Conservation (phyloP, 2,888 invertebrate species). For the Tetrapedia diversipes region DNA sequence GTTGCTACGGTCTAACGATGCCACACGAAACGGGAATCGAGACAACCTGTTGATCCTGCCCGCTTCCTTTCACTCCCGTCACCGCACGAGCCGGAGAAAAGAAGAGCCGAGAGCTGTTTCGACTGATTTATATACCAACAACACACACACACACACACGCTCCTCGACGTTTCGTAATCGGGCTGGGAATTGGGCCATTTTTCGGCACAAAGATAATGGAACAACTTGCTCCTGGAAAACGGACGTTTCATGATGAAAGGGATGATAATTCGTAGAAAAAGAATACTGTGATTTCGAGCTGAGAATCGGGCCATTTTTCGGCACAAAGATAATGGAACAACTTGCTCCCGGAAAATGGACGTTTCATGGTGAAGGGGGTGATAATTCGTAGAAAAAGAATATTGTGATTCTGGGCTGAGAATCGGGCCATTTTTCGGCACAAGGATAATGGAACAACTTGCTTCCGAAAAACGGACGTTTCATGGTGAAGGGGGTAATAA, state of each 20-base stretch:
- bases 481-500: too few relatives aligned
- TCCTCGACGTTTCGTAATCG: conserved; percentile 38
- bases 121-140: conserved; percentile 50
- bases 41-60: conserved; percentile 72
- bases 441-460: not conserved
- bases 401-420: not conserved
- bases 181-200: not conserved
- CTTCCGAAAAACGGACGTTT: too few relatives aligned
- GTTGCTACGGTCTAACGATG: conserved; percentile 48
- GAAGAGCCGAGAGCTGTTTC: conserved; percentile 18
- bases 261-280: too few relatives aligned
- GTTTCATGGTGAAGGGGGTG: too few relatives aligned
- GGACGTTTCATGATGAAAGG: too few relatives aligned
- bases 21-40: conserved; percentile 61
- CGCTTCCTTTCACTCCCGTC: conserved; percentile 71
- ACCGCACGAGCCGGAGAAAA: conserved; percentile 14
- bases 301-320: not conserved
- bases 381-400: too few relatives aligned
- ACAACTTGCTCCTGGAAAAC: too few relatives aligned
- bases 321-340: not conserved
- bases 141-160: conserved; percentile 6
- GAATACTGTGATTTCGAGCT: too few relatives aligned
- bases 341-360: too few relatives aligned
- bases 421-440: not conserved
- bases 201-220: not conserved